Conservation (phyloP, 2,113 vertebrate species). For the Tragelaphus imberbis region DNA sequence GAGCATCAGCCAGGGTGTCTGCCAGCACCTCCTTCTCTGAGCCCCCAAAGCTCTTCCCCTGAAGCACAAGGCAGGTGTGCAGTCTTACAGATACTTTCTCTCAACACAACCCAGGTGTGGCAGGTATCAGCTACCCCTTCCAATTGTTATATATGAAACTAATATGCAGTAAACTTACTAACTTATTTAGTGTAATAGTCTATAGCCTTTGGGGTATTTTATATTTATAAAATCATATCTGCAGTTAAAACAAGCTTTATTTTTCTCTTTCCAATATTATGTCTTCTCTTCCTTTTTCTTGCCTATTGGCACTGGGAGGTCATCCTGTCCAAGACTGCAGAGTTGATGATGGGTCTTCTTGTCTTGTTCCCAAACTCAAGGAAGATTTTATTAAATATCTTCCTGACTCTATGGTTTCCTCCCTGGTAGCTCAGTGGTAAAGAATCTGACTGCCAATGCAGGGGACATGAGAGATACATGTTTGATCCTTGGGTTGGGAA, state of each 20-base stretch:
- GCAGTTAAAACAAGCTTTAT: not conserved
- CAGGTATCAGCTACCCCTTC: not conserved
- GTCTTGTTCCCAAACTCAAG: not conserved
- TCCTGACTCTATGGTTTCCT: not conserved
- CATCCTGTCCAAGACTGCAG: too few species aligned
- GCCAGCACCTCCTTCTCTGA: not conserved
- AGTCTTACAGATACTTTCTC: not conserved
- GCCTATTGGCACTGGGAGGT: too few species aligned
- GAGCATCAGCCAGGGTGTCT: fast-evolving
- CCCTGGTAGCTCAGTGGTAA: not conserved
- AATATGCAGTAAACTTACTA: not conserved
- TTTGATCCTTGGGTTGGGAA: not conserved
- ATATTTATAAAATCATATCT: not conserved
- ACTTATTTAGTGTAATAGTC: not conserved
- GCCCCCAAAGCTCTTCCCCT: not conserved
- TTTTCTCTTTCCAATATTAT: not conserved
- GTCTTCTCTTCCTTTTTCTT: not conserved
- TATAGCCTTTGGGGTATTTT: not conserved
- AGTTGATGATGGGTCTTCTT: not conserved
- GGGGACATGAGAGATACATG: not conserved
- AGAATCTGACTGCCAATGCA: not conserved
- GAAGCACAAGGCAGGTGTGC: not conserved
- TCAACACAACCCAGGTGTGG: not conserved
- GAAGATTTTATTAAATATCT: not conserved
- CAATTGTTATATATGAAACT: not conserved